These are phyloP conservation scores for Platyscapa corneri DNA, from an alignment of 1,140 invertebrate genomes.

Conservation along the genomic window DNA sequence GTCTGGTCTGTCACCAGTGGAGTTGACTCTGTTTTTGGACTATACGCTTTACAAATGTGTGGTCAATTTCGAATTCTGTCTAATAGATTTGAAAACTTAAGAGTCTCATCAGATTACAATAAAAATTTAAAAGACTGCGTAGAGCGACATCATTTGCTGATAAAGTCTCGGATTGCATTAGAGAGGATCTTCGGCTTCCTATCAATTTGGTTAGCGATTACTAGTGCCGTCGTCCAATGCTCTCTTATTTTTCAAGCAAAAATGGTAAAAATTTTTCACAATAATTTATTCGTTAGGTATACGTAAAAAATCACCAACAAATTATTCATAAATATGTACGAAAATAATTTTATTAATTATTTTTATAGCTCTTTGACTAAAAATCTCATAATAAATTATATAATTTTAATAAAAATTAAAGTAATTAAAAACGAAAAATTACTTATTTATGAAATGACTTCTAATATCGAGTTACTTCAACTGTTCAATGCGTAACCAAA, in stretches of 20 bases:
- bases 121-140: slow-evolving; percentile 48
- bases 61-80: too few relatives aligned
- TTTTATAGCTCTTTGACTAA: too few relatives aligned
- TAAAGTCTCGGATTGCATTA: slow-evolving; percentile 50
- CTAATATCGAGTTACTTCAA: too few relatives aligned
- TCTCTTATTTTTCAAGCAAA: slow-evolving; percentile 57
- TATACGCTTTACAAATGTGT: slow-evolving; percentile 35
- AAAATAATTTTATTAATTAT: too few relatives aligned
- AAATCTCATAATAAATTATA: too few relatives aligned
- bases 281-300: too few relatives aligned
- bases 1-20: slow-evolving; percentile 50
- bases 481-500: too few relatives aligned
- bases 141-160: slow-evolving; percentile 45
- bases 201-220: slow-evolving; percentile 53
- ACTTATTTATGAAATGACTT: too few relatives aligned
- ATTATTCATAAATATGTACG: too few relatives aligned
- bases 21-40: slow-evolving; percentile 58
- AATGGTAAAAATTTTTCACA: not conserved
- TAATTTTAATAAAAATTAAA: too few relatives aligned
- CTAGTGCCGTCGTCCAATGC: slow-evolving; percentile 57
- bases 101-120: slow-evolving; percentile 3
- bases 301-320: too few relatives aligned
- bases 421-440: too few relatives aligned
- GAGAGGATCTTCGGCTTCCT: slow-evolving; percentile 56
- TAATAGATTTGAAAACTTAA: slow-evolving; percentile 48